Conservation (phyloP, 2,797 vertebrate genomes). For the Dendrocincla fuliginosa region DNA sequence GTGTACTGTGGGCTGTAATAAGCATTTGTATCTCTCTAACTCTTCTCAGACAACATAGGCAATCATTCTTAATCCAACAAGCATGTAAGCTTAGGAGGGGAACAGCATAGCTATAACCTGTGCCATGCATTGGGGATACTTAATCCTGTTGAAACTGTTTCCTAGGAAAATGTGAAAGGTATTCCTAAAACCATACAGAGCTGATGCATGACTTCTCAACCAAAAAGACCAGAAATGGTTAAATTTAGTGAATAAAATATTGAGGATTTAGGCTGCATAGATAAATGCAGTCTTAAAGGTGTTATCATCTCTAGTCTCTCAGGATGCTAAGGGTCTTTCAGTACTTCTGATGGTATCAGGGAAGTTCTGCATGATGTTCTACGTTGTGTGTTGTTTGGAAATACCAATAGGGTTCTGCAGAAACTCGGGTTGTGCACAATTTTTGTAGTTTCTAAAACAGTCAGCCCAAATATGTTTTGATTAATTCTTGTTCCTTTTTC, state of each 20-base stretch:
- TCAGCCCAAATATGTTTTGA: background rate
- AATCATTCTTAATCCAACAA: background rate
- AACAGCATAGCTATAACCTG: background rate
- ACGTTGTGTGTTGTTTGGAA: background rate
- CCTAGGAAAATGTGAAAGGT: background rate
- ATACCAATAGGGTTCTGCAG: background rate
- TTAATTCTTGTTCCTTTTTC: background rate
- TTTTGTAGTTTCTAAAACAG: background rate
- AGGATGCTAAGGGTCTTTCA: background rate
- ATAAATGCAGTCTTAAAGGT: background rate
- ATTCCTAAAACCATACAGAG: background rate
- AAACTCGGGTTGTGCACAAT: background rate
- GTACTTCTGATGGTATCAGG: background rate
- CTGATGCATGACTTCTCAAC: background rate
- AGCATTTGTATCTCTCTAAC: background rate
- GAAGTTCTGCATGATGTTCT: background rate
- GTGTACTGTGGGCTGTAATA: background rate
- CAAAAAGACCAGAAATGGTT: background rate
- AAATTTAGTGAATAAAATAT: background rate
- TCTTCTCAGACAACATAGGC: background rate
- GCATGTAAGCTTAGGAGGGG: background rate
- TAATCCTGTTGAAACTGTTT: background rate
- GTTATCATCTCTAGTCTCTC: background rate
- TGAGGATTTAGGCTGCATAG: background rate
- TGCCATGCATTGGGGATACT: rapidly evolving